Evolutionary conservation across 2,797 vertebrate species (phyloP).

Genomic region (Staurois parvus): DNA sequence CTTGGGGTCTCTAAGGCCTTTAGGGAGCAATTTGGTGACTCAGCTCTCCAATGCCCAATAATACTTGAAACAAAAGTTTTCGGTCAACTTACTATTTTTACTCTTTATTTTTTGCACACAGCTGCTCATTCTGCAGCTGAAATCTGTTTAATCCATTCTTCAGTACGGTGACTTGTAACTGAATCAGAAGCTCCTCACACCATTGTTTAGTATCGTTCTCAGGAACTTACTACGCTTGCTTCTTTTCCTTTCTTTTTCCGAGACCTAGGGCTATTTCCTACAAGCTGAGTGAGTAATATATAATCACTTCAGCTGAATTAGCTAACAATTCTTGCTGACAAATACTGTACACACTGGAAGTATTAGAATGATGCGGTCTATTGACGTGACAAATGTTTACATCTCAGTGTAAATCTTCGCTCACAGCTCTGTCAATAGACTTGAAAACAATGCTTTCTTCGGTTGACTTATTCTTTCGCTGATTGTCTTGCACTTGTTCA

Average conservation of each 20-base stretch:
- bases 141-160: slow-evolving; percentile 28
- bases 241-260: slow-evolving; percentile 15
- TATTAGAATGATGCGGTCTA: too few relatives aligned
- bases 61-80: background rate
- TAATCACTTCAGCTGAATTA: background rate
- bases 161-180: slow-evolving; percentile 14
- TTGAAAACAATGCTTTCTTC: too few relatives aligned
- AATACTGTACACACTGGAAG: background rate
- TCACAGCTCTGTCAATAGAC: too few relatives aligned
- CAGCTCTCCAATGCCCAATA: background rate
- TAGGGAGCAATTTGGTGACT: background rate
- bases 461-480: too few relatives aligned
- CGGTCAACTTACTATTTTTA: background rate
- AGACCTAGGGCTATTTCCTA: slow-evolving; percentile 30
- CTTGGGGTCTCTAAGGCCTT: too few relatives aligned
- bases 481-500: too few relatives aligned
- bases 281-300: slow-evolving; percentile 42
- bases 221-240: slow-evolving; percentile 1
- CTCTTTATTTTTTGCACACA: background rate
- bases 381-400: too few relatives aligned
- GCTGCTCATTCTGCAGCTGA: background rate
- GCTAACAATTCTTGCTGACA: background rate
- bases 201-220: slow-evolving; percentile 13
- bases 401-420: too few relatives aligned
- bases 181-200: slow-evolving; percentile 34